Evolutionary conservation across 1,140 invertebrate genomes (phyloP).

Genomic region (Hetaerina americana): DNA sequence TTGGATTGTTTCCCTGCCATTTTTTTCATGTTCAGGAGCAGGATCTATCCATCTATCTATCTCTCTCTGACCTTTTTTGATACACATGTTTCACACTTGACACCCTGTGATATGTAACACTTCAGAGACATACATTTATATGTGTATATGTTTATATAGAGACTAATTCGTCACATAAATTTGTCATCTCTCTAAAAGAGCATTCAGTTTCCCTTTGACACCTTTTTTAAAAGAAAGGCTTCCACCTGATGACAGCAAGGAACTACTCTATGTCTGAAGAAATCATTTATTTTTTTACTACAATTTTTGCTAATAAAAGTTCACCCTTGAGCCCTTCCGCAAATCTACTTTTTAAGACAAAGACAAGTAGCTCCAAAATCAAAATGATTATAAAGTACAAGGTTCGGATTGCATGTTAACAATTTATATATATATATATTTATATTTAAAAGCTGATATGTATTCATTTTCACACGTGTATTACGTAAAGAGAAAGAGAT

Average conservation of each 20-base stretch:
- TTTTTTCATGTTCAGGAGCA: neutral
- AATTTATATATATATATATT: neutral
- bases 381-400: constrained; percentile 1
- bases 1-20: neutral
- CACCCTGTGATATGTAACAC: neutral
- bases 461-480: neutral
- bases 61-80: neutral
- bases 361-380: neutral
- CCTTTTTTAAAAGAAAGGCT: neutral
- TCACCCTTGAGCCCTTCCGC: neutral
- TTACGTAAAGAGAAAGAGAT: neutral
- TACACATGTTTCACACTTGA: neutral
- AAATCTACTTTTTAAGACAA: constrained; percentile 1
- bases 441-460: constrained; percentile 1
- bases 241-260: neutral
- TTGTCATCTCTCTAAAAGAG: neutral
- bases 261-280: neutral
- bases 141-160: neutral
- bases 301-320: neutral
- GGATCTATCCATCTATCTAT: too few species aligned
- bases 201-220: neutral
- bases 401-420: neutral
- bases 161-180: neutral
- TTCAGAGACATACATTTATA: neutral
- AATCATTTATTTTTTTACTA: neutral